phyloP scores from a whole-genome alignment of 2,797 vertebrate genomes.

The Myotis daubentonii region DNA sequence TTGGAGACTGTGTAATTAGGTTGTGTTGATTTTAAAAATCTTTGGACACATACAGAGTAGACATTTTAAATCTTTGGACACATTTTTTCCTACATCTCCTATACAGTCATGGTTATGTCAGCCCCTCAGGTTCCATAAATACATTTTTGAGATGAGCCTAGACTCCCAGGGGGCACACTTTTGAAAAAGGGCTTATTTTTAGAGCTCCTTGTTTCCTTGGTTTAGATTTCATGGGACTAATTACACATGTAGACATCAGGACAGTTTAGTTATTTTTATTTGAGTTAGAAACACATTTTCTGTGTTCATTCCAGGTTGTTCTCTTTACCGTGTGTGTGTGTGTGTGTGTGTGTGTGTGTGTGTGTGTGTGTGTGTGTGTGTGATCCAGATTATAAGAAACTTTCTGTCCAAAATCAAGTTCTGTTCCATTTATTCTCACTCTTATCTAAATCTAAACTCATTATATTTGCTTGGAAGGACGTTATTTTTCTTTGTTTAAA shows the following conservation, averaged over 20 bases:
- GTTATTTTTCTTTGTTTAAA: not conserved
- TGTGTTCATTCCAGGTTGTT: constrained; percentile 37
- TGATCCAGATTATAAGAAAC: constrained; percentile 35
- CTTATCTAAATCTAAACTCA: constrained; percentile 37
- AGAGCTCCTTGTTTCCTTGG: constrained; percentile 32
- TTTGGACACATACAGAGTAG: too few relatives aligned
- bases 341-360: not conserved
- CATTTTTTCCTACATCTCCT: not conserved
- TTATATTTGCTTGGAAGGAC: constrained; percentile 21
- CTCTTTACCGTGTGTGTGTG: constrained; percentile 6
- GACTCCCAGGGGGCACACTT: not conserved
- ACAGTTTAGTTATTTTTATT: constrained; percentile 57
- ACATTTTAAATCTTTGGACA: not conserved
- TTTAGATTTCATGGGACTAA: constrained; percentile 64
- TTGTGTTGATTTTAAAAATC: not conserved
- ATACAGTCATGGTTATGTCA: not conserved
- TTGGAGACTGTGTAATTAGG: not conserved
- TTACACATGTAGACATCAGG: constrained; percentile 28
- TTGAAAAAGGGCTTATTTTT: constrained; percentile 22
- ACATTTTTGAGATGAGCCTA: not conserved
- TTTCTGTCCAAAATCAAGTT: constrained; percentile 29
- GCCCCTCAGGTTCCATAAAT: not conserved
- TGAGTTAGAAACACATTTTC: constrained; percentile 62
- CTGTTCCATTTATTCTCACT: not conserved
- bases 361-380: too few relatives aligned